Conservation (phyloP, 2,113 vertebrate genomes). For the Macaca nemestrina region DNA sequence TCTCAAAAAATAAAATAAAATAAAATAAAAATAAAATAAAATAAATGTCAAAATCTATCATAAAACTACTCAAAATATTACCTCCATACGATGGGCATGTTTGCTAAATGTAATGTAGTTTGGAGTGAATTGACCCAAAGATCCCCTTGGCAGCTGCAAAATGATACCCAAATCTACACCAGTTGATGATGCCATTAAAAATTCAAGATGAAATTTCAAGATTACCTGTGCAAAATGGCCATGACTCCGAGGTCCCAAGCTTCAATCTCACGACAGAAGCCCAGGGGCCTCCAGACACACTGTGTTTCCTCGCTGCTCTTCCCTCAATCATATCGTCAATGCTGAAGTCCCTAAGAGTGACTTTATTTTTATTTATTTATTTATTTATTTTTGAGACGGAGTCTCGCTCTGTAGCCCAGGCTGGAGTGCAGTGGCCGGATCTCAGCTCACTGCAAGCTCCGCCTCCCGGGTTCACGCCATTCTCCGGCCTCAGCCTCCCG, state of each 20-base stretch:
- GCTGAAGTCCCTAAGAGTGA: fast-evolving
- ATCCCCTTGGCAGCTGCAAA: not conserved
- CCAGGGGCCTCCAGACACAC: not conserved
- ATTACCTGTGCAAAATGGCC: not conserved
- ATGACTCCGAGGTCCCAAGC: not conserved
- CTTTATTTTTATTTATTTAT: too few relatives aligned
- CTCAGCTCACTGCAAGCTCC: too few relatives aligned
- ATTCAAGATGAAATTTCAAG: not conserved
- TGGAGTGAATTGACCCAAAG: not conserved
- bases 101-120: not conserved
- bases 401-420: too few relatives aligned
- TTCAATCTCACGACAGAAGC: not conserved
- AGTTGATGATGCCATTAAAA: not conserved
- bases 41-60: not conserved
- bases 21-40: not conserved
- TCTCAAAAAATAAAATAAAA: not conserved
- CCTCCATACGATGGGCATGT: not conserved
- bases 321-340: not conserved
- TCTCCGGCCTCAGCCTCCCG: too few relatives aligned
- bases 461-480: too few relatives aligned
- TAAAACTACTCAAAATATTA: not conserved
- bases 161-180: not conserved
- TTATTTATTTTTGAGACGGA: too few relatives aligned
- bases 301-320: not conserved
- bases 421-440: too few relatives aligned